A percentile compares a stretch with the other conserved stretches of the same genome.
phyloP scores from a whole-genome alignment of 2,113 vertebrate species.

The Redunca redunca region DNA sequence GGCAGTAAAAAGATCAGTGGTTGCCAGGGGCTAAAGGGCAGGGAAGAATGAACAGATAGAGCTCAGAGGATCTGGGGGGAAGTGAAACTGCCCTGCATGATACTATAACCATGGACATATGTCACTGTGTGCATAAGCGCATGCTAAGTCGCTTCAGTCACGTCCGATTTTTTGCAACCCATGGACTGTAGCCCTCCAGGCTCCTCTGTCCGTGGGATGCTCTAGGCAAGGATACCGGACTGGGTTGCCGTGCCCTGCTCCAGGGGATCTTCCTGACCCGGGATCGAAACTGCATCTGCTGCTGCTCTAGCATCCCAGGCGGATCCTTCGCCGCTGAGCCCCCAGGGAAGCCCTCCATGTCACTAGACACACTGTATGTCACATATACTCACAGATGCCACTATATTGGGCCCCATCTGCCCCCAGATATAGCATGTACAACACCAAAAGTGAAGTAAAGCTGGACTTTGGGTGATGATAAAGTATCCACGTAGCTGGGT shows the following conservation, averaged over 20 bases:
- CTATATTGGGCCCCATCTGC: not conserved
- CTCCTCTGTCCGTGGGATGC: not conserved
- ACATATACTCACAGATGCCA: not conserved
- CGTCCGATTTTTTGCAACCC: rapidly evolving
- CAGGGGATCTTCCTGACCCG: not conserved
- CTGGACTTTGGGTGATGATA: not conserved
- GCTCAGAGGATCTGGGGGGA: not conserved
- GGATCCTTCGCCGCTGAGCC: not conserved
- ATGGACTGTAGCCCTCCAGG: rapidly evolving
- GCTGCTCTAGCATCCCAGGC: not conserved
- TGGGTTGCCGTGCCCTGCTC: not conserved
- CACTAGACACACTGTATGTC: not conserved
- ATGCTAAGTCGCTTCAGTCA: not conserved
- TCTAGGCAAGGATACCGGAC: not conserved
- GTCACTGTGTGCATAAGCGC: not conserved
- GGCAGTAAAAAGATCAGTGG: not conserved
- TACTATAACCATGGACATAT: not conserved
- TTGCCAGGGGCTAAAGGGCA: not conserved
- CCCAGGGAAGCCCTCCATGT: not conserved
- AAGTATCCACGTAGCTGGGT: too few species aligned
- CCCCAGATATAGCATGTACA: not conserved
- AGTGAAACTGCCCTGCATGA: not conserved
- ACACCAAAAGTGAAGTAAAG: not conserved
- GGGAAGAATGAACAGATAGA: not conserved
- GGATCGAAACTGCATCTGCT: not conserved